A percentile compares a stretch with the other conserved stretches of the same genome.
phyloP scores from a whole-genome alignment of 2,113 vertebrate genomes.

The Pseudois nayaur region DNA sequence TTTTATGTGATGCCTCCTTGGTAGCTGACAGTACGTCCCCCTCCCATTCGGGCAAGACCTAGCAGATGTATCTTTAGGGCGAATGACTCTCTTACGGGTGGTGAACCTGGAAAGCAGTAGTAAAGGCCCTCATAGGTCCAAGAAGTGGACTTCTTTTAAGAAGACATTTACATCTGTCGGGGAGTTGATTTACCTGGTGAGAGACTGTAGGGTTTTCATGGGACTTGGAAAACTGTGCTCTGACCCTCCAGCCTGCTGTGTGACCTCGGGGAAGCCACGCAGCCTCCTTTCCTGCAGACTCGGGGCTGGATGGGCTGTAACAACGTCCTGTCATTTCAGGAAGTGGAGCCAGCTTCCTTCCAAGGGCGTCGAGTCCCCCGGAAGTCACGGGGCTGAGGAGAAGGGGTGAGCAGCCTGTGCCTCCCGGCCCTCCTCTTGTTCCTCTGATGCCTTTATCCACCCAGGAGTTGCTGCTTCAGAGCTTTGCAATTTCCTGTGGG shows the following conservation, averaged over 20 bases:
- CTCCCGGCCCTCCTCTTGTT: too few species aligned
- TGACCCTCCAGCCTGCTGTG: not conserved
- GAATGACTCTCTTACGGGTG: accelerated
- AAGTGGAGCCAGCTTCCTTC: not conserved
- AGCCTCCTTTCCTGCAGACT: not conserved
- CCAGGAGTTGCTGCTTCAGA: not conserved
- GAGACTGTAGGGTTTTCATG: not conserved
- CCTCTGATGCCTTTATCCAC: not conserved
- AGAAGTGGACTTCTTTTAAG: not conserved
- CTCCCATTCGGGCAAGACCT: not conserved
- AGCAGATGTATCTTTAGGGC: not conserved
- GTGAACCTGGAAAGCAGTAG: not conserved
- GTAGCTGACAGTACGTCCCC: not conserved
- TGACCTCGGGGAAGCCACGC: not conserved
- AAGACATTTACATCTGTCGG: not conserved
- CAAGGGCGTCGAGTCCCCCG: not conserved
- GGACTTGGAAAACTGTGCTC: not conserved
- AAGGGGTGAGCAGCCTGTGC: not conserved
- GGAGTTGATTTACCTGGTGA: not conserved
- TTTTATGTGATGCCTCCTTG: not conserved
- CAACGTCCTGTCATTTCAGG: not conserved
- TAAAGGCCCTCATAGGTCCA: not conserved
- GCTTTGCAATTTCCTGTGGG: not conserved
- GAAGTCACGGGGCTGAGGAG: not conserved
- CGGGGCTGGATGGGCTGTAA: not conserved